Percentiles rank a stretch among this genome's conserved stretches.
Conservation (phyloP, 2,797 vertebrate genomes). For the Lepidocolaptes lacrymiger region DNA sequence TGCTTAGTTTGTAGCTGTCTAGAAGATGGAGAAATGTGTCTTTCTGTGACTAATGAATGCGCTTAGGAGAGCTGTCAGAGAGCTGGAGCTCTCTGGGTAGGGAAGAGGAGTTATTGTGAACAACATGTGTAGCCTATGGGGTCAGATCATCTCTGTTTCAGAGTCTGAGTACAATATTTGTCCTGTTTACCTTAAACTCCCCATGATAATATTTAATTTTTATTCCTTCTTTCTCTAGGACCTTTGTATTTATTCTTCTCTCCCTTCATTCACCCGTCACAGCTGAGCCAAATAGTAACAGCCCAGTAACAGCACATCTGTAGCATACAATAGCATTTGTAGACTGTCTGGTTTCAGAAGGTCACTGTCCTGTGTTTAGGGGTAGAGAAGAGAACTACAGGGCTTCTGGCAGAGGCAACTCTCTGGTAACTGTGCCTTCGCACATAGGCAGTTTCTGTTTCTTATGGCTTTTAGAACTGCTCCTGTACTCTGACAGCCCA, state of each 20-base stretch:
- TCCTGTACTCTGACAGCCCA: not conserved
- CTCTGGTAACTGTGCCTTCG: not conserved
- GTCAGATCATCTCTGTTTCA: not conserved
- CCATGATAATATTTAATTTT: not conserved
- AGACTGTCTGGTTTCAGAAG: not conserved
- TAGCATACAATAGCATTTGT: rapidly evolving
- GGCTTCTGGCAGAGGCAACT: not conserved
- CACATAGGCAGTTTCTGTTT: not conserved
- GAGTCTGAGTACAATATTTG: not conserved
- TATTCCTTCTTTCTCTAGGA: not conserved
- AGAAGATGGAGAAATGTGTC: conserved; percentile 11
- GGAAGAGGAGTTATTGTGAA: not conserved
- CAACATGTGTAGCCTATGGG: not conserved
- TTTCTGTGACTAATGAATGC: conserved; percentile 16
- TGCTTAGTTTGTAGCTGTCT: conserved; percentile 27
- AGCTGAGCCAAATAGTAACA: not conserved
- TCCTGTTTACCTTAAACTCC: not conserved
- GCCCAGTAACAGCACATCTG: not conserved
- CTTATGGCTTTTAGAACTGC: not conserved
- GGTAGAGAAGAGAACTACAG: not conserved
- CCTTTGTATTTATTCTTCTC: not conserved
- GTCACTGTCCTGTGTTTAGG: not conserved
- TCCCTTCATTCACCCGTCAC: not conserved
- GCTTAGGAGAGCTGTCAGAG: not conserved
- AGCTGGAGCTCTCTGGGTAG: not conserved